Evolutionary conservation across 92 coral and sea anemone species (phyloP).

Genomic region (Zoanthus solanderi): DNA sequence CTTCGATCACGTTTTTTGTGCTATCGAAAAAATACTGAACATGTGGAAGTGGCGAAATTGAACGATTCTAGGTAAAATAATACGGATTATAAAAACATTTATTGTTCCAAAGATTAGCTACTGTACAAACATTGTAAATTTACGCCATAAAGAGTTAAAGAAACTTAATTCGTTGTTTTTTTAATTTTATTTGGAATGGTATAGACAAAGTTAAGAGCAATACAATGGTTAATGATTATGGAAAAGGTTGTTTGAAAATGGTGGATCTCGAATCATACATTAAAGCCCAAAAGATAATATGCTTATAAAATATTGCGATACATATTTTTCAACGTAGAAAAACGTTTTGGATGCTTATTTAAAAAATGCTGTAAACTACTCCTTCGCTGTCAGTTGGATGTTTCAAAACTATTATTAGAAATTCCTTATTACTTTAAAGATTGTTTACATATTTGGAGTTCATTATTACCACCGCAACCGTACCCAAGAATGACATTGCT

Average conservation of each 20-base stretch:
- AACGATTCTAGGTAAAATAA: slow-evolving; percentile 51
- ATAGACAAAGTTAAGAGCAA: no score
- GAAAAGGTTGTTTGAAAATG: no score
- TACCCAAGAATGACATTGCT: slow-evolving; percentile 1
- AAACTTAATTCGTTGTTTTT: no score
- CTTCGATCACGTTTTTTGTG: slow-evolving; percentile 15
- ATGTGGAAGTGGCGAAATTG: slow-evolving; percentile 54
- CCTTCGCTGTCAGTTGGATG: background rate
- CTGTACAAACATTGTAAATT: slow-evolving; percentile 40
- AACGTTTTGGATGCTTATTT: background rate
- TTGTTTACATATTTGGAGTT: slow-evolving; percentile 15
- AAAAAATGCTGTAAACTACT: background rate
- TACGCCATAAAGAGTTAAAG: no score
- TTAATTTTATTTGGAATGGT: no score
- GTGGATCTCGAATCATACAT: no score
- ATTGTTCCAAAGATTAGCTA: background rate
- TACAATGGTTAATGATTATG: no score
- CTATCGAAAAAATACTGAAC: slow-evolving; percentile 19
- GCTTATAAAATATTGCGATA: slow-evolving; percentile 22
- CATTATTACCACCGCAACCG: slow-evolving; percentile 2
- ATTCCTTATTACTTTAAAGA: slow-evolving; percentile 12
- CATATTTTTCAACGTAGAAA: no score
- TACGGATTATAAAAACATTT: slow-evolving; percentile 48
- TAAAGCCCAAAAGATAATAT: background rate
- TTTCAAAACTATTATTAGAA: background rate